Base-by-base conservation (phyloP, 2,797 vertebrate species). In the Liparis tanakae region DNA sequence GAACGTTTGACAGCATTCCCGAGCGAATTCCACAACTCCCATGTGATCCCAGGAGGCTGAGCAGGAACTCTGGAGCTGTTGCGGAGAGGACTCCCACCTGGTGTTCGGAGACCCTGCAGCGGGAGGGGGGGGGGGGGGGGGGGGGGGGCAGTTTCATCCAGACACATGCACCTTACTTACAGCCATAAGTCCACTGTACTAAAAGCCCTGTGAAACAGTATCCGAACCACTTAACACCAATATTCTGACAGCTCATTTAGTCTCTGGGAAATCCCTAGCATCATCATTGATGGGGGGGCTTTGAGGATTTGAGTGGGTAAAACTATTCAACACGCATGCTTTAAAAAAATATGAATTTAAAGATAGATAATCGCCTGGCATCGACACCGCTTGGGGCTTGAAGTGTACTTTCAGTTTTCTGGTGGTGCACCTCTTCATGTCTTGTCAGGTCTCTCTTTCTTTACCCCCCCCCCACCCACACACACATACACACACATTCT, bases 11-110 rank as follows among this genome's bases (percentile, higher is more conserved):
- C 73, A 50, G 74, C 84, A 87, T 89, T 89, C 84, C 82, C 13
- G 1, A 75, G 72, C 36, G 36, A 87, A 87, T 89, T 91, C 84
- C 87, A 75, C 53, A 73, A 76, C 78, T 83, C 82, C 81, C 76
- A 67, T 70, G 84, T 80, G 87, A 83, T 82, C 74, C 66, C 55
- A 48, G 70, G 79, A 82, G 76, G 75, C 75, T 78, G 73, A 75
- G 65, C 68, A 46, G 72, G 73, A 80, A 70, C 67, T 74, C 55
- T 58, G 61, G 67, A 67, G 48, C 25, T 70, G 73, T 80, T 80
- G 74, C 74, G 68, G 67, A 75, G 62, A 77, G 34, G 46, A 53
- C 74, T 81, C 62, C 44, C 36, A 70, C 20, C 50, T 1, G 15
- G 48, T 34, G 67, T 55, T 13, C 56, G 33, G 39, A 33, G 34